Conservation (phyloP, 2,888 invertebrate genomes). For the Leptopterna dolabrata region DNA sequence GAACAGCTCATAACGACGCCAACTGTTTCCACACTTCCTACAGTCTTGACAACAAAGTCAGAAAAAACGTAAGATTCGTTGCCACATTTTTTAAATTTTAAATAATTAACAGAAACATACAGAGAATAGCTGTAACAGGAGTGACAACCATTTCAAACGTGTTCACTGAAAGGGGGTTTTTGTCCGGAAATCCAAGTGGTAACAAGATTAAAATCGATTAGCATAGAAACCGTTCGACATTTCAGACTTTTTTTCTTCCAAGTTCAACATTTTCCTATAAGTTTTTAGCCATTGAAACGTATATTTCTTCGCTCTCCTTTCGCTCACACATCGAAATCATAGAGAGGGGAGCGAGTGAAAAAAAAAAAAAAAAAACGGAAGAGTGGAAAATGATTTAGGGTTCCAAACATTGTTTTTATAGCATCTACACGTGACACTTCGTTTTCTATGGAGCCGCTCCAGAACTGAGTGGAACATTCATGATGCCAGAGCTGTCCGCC, state of each 20-base stretch:
- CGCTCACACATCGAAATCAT: neutral
- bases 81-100: constrained; percentile 32
- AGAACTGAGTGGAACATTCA: neutral
- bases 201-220: constrained; percentile 27
- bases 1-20: neutral
- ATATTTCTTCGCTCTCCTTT: neutral
- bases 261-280: constrained; percentile 34
- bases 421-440: neutral
- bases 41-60: neutral
- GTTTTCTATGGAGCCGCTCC: neutral
- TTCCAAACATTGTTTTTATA: neutral
- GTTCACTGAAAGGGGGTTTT: neutral
- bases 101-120: neutral
- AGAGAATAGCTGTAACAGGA: neutral
- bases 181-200: constrained; percentile 11
- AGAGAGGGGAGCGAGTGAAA: neutral
- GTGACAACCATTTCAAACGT: neutral
- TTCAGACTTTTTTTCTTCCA: constrained; percentile 44
- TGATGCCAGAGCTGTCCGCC: too few species aligned
- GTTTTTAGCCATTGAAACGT: constrained; percentile 34
- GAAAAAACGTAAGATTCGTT: constrained; percentile 25
- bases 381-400: neutral
- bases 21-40: neutral
- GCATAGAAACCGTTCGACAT: constrained; percentile 17
- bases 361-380: neutral